These are phyloP conservation scores for Latrodectus elegans DNA, from an alignment of 2,888 invertebrate genomes.

Conservation along the genomic window DNA sequence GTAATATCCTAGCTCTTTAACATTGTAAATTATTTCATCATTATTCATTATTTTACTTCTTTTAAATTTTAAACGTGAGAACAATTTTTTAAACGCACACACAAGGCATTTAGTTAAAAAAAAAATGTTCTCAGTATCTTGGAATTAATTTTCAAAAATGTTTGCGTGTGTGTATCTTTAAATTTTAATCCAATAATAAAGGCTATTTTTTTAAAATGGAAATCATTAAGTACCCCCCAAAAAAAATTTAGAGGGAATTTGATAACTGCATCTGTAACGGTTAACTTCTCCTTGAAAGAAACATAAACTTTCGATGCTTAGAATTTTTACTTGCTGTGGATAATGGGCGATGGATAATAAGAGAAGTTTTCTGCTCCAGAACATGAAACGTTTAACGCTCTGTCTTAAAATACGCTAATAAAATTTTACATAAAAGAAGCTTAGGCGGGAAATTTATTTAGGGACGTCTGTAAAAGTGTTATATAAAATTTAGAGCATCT, in stretches of 20 bases:
- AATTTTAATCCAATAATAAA: too few relatives aligned
- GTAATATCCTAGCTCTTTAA: too few relatives aligned
- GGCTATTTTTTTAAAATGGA: too few relatives aligned
- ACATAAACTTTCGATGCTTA: not conserved
- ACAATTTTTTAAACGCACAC: too few relatives aligned
- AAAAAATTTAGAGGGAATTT: not conserved
- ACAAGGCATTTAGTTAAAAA: too few relatives aligned
- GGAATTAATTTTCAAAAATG: too few relatives aligned
- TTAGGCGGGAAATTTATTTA: slow-evolving; percentile 62
- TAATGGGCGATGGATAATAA: slow-evolving; percentile 20
- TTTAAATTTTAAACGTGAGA: too few relatives aligned
- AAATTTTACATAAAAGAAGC: slow-evolving; percentile 44
- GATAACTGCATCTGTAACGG: not conserved
- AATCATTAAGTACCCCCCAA: too few relatives aligned
- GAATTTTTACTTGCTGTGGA: not conserved
- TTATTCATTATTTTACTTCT: too few relatives aligned
- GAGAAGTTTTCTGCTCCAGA: slow-evolving; percentile 8
- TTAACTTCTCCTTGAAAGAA: not conserved
- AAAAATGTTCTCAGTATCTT: too few relatives aligned
- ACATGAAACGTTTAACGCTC: slow-evolving; percentile 29
- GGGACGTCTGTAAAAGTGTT: slow-evolving; percentile 33
- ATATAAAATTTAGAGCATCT: slow-evolving; percentile 36
- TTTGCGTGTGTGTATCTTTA: too few relatives aligned
- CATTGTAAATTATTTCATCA: too few relatives aligned
- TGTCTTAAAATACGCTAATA: slow-evolving; percentile 46